Evolutionary conservation across 1,140 invertebrate species (phyloP).

Genomic region (Bombus superbus): DNA sequence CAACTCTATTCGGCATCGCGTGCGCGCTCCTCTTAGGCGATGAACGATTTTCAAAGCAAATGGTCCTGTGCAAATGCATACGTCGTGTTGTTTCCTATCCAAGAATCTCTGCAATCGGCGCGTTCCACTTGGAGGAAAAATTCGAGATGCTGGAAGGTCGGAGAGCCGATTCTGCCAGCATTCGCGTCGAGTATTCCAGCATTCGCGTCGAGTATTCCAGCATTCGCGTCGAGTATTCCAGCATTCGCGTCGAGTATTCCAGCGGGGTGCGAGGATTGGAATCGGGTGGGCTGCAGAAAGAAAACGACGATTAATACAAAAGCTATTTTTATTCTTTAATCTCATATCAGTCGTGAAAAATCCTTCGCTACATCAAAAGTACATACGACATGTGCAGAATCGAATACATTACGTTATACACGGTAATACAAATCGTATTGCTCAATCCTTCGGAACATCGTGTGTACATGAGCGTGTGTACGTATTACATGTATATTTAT

Average conservation of each 20-base stretch:
- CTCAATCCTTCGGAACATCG: constrained; percentile 69
- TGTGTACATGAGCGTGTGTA: constrained; percentile 54
- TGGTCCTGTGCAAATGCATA: no score
- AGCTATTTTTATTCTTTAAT: constrained; percentile 72
- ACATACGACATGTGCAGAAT: constrained; percentile 71
- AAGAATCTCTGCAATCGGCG: neutral
- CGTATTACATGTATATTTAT: constrained; percentile 28
- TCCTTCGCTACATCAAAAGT: constrained; percentile 72
- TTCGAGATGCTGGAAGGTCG: neutral
- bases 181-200: neutral
- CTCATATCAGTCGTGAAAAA: constrained; percentile 72
- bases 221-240: neutral
- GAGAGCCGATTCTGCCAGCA: neutral
- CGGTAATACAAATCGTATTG: constrained; percentile 72
- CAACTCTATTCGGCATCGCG: no score
- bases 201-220: neutral
- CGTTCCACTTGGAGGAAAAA: neutral
- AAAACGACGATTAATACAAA: constrained; percentile 58
- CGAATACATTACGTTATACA: constrained; percentile 71
- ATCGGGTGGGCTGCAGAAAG: neutral
- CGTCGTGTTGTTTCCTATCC: neutral
- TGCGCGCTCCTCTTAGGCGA: no score
- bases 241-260: neutral
- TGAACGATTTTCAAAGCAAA: no score
- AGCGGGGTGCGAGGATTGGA: neutral